These are phyloP conservation scores for Trichopoda pennipes DNA, from an alignment of 2,888 invertebrate genomes.

Conservation along the genomic window DNA sequence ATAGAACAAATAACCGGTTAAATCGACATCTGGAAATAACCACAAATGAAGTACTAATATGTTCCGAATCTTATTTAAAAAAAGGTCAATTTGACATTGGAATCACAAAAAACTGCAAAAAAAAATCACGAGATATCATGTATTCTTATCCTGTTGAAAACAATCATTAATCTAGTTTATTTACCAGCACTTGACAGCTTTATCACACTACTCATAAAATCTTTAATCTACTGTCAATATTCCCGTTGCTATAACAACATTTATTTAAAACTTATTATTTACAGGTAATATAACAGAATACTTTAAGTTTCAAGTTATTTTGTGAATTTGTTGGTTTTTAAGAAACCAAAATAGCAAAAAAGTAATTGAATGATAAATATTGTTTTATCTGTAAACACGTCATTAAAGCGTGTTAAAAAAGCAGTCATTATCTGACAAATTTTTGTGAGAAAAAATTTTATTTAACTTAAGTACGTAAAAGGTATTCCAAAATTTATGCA, in stretches of 20 bases:
- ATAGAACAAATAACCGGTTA: slow-evolving; percentile 5
- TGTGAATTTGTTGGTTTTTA: not conserved
- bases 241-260: slow-evolving; percentile 7
- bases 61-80: too few species aligned
- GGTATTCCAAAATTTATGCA: too few species aligned
- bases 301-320: not conserved
- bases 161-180: not conserved
- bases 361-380: too few species aligned
- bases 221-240: slow-evolving; percentile 21
- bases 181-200: slow-evolving; percentile 13
- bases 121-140: not conserved
- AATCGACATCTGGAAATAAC: not conserved
- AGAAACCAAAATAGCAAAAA: too few species aligned
- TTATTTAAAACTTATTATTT: not conserved
- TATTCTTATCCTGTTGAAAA: not conserved
- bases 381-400: too few species aligned
- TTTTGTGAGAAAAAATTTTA: too few species aligned
- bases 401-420: too few species aligned
- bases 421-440: too few species aligned
- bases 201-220: slow-evolving; percentile 18
- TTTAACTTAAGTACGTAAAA: too few species aligned
- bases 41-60: too few species aligned
- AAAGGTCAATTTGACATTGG: too few species aligned
- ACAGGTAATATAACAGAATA: not conserved
- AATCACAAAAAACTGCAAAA: not conserved